Conservation (phyloP, 2,113 vertebrate genomes). For the Muntiacus muntjak region DNA sequence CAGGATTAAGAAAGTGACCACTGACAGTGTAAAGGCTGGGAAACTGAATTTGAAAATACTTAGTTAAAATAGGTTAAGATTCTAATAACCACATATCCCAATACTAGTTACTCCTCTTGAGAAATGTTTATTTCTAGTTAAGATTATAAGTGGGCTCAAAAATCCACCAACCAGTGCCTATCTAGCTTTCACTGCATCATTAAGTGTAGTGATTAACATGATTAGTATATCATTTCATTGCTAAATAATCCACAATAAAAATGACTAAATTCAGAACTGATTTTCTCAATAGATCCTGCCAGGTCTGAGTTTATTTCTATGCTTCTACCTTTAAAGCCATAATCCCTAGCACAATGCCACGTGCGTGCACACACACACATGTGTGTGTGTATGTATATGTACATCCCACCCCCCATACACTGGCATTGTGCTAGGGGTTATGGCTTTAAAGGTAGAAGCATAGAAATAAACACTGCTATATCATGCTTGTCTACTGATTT, state of each 20-base stretch:
- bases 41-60: neutral
- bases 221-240: neutral
- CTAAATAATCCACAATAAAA: neutral
- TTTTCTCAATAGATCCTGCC: neutral
- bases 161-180: neutral
- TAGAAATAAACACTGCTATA: neutral
- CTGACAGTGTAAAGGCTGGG: neutral
- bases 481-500: neutral
- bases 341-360: neutral
- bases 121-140: neutral
- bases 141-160: neutral
- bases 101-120: neutral
- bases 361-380: fast-evolving
- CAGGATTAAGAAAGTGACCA: neutral
- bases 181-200: neutral
- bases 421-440: neutral
- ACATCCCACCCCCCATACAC: neutral
- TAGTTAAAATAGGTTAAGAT: neutral
- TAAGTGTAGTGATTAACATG: neutral
- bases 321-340: neutral
- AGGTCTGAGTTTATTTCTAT: neutral
- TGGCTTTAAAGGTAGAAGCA: neutral
- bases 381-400: neutral
- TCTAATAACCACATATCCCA: neutral
- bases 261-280: neutral